Evolutionary conservation across 2,888 invertebrate genomes (phyloP), one percentile per base, ranked within the genome.

Genomic region (Eumacrocentrus americanus): DNA sequence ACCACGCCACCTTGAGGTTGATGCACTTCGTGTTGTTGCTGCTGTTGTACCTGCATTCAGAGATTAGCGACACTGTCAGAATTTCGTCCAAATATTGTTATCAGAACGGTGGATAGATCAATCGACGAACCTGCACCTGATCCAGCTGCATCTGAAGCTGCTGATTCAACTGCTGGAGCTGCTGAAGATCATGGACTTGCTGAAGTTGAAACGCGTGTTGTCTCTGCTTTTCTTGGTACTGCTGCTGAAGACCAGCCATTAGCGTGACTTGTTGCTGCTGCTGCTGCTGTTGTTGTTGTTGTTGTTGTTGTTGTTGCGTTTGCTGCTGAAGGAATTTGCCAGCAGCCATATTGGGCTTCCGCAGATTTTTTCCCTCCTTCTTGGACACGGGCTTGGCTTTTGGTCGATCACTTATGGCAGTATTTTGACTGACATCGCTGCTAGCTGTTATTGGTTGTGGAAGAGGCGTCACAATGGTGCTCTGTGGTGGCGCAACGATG

Each of bases 321-420:
- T 46, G 42, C 34, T 81, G 82, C 66, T 84, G 83, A 52, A 60
- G 18, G 58, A 62, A 46, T 52, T 73, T 66, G 14, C 73, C 71
- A 55, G 72, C 71, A 47, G 70, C 74, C 18, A 72, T 72, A 1
- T 73, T 72, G n/a, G 72, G 72, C 70, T 91, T 91, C 70, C 89
- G 85, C 63, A 87, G 83, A 76, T 87, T 88, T 81, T 91, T 91
- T 51, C 89, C 87, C 77, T 91, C 91, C 79, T 91, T 92, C 79
- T 92, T 91, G 52, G 90, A 88, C 53, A 88, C 88, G 40, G 91
- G 89, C 81, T 92, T 93, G 44, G 89, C 91, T 81, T 91, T 92
- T 61, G 91, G 91, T 72, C 92, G 87, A 82, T 93, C 92, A 82
- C 91, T 91, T 72, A 92, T 90, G 66, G 91, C 89, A 61, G 90